Evolutionary conservation across 2,888 invertebrate species (phyloP).

Genomic region (Lepidochitona cinerea): DNA sequence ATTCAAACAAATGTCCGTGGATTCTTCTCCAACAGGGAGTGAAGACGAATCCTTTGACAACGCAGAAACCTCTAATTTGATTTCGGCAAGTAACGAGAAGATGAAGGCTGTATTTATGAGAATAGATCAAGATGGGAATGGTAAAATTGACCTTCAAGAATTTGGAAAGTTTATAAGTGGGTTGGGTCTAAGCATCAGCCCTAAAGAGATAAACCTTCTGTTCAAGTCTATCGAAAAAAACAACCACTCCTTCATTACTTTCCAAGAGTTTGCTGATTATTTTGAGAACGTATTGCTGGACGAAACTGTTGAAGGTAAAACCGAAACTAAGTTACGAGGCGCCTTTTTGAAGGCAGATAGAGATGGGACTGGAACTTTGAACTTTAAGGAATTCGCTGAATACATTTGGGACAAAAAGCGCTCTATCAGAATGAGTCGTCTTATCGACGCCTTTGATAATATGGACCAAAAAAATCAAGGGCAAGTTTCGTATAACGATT

Average conservation of each 20-base stretch:
- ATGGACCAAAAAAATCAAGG: slow-evolving; percentile 19
- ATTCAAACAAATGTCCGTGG: neutral
- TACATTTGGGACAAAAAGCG: slow-evolving; percentile 25
- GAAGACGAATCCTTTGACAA: slow-evolving; percentile 6
- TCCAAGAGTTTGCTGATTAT: slow-evolving; percentile 32
- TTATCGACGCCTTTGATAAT: slow-evolving; percentile 25
- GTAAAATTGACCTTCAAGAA: slow-evolving; percentile 29
- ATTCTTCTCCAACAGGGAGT: neutral
- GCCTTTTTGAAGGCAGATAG: slow-evolving; percentile 34
- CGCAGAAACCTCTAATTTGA: neutral
- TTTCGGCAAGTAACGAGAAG: slow-evolving; percentile 24
- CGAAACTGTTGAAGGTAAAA: slow-evolving; percentile 10
- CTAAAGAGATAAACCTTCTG: slow-evolving; percentile 23
- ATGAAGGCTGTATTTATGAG: slow-evolving; percentile 31
- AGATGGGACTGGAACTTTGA: slow-evolving; percentile 28
- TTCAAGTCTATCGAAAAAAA: slow-evolving; percentile 25
- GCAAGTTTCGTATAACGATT: slow-evolving; percentile 25
- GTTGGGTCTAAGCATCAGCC: slow-evolving; percentile 25
- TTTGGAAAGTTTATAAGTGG: slow-evolving; percentile 24
- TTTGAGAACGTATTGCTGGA: slow-evolving; percentile 27
- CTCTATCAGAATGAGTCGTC: slow-evolving; percentile 12
- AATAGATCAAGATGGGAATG: slow-evolving; percentile 33
- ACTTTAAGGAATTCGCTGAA: slow-evolving; percentile 36
- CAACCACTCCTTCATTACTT: slow-evolving; percentile 14
- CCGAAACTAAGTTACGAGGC: slow-evolving; percentile 17